Percentiles rank a stretch among this genome's conserved stretches.
These are phyloP conservation scores for Sesia bembeciformis DNA, from an alignment of 2,888 invertebrate genomes.

Conservation along the genomic window DNA sequence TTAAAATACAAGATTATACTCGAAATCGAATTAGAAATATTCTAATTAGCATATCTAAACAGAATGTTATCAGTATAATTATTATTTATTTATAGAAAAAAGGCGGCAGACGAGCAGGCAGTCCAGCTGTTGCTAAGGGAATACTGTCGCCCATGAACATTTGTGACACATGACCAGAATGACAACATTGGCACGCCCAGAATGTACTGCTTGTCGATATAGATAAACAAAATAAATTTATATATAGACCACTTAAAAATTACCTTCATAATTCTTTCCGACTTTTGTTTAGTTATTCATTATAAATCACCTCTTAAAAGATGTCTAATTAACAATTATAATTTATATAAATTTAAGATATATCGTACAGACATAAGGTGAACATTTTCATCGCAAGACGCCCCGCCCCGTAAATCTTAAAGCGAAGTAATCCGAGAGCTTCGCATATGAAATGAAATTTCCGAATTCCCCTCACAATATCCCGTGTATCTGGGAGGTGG, in stretches of 20 bases:
- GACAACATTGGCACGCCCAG: no score
- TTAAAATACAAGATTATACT: no score
- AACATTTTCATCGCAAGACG: neutral
- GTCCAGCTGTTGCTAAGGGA: neutral
- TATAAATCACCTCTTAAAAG: no score
- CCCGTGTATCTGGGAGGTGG: neutral
- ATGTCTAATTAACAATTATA: no score
- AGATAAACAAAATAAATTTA: no score
- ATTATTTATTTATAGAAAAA: neutral
- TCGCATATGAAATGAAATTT: constrained; percentile 5
- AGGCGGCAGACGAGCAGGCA: neutral
- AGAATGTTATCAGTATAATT: neutral
- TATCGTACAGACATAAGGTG: neutral
- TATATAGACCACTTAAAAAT: no score
- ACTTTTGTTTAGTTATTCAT: no score
- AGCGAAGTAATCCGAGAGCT: constrained; percentile 1
- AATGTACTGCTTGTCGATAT: no score
- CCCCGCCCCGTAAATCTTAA: neutral
- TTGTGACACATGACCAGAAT: no score
- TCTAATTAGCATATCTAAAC: neutral
- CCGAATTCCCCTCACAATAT: constrained; percentile 1
- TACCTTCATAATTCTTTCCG: no score
- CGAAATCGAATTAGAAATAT: no score
- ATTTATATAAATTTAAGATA: no score
- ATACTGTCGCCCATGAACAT: neutral